phyloP scores from a whole-genome alignment of 64 coral and sea anemone genomes.

The Montipora sp. region DNA sequence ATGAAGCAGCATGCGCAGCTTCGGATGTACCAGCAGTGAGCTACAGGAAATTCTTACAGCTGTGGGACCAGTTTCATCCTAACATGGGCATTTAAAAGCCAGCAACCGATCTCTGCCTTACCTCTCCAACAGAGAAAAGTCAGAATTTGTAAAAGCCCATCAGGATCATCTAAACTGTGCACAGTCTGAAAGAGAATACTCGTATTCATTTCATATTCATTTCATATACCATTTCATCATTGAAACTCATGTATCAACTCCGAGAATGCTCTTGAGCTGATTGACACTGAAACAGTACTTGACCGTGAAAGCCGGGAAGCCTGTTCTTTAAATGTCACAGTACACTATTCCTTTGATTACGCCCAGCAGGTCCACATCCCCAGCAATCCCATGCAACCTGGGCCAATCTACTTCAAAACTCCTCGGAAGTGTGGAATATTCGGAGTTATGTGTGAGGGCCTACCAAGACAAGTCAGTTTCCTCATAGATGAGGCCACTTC shows the following conservation, averaged over 20 bases:
- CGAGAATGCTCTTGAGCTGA: neutral
- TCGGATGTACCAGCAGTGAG: neutral
- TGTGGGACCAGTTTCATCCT: constrained; percentile 47
- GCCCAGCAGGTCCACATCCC: constrained; percentile 1
- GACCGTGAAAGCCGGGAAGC: neutral
- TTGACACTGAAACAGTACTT: neutral
- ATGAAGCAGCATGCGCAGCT: neutral
- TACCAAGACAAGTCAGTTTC: constrained; percentile 45
- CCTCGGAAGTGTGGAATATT: constrained; percentile 41
- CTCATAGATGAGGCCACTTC: constrained; percentile 14
- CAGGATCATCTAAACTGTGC: constrained; percentile 47
- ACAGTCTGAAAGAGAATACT: constrained; percentile 39
- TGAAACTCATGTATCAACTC: neutral
- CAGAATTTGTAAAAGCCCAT: constrained; percentile 33
- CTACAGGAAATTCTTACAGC: constrained; percentile 35
- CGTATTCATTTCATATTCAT: too few species aligned
- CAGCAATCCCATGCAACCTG: neutral
- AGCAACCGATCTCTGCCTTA: constrained; percentile 59
- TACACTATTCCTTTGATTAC: constrained; percentile 59
- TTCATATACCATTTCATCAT: neutral
- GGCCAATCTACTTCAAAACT: constrained; percentile 18
- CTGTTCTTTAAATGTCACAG: constrained; percentile 18
- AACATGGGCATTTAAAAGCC: constrained; percentile 47
- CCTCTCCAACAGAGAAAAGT: constrained; percentile 59
- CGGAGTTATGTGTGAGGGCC: constrained; percentile 25